Conservation (phyloP, 2,888 invertebrate genomes). For the Nasonia oneida region DNA sequence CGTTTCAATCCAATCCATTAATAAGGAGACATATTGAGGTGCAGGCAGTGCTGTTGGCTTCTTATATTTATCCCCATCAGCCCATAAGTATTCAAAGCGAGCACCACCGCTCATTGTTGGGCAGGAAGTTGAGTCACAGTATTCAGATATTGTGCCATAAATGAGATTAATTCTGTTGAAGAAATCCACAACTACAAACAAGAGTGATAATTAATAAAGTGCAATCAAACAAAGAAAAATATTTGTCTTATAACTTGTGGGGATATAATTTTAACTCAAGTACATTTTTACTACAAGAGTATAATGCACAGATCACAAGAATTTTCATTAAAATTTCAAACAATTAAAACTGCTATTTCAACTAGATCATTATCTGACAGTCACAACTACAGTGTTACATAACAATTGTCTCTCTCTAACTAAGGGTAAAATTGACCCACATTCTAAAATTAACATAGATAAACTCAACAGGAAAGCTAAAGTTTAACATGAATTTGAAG, state of each 20-base stretch:
- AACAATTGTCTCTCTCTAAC: constrained; percentile 27
- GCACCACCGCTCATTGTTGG: constrained; percentile 95
- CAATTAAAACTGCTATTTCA: neutral
- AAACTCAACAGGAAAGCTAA: constrained; percentile 16
- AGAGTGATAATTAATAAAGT: constrained; percentile 59
- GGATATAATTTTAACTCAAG: neutral
- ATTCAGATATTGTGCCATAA: constrained; percentile 93
- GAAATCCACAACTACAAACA: constrained; percentile 91
- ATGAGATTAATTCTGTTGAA: constrained; percentile 96
- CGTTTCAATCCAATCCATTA: constrained; percentile 95
- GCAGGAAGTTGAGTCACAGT: constrained; percentile 90
- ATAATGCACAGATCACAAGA: neutral
- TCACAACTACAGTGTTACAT: constrained; percentile 6
- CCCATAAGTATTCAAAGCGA: constrained; percentile 95
- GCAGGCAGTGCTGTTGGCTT: constrained; percentile 91
- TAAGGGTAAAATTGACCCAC: constrained; percentile 18
- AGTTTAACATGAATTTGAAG: neutral
- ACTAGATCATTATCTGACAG: neutral
- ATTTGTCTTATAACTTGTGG: neutral
- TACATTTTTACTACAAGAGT: neutral
- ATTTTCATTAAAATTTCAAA: neutral
- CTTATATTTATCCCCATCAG: constrained; percentile 89
- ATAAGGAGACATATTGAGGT: constrained; percentile 88
- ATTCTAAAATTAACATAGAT: constrained; percentile 49
- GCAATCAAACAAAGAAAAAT: constrained; percentile 8